Evolutionary conservation across 2,888 invertebrate species (phyloP).

Genomic region (Lasius platythorax): DNA sequence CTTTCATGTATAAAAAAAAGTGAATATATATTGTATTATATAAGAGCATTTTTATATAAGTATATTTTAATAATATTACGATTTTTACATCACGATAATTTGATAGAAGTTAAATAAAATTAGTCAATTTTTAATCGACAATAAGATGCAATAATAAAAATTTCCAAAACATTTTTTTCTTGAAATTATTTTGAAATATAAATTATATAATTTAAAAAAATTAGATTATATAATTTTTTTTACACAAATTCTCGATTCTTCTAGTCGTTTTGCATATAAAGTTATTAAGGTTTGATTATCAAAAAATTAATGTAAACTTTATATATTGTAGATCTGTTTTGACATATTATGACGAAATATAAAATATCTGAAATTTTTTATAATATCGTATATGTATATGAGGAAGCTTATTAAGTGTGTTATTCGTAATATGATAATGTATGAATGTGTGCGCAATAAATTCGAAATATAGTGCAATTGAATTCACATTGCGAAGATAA

Average conservation of each 20-base stretch:
- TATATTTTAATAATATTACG: neutral
- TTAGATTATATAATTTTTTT: neutral
- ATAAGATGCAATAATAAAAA: neutral
- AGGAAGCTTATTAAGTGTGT: neutral
- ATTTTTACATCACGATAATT: neutral
- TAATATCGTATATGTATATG: neutral
- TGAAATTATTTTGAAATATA: neutral
- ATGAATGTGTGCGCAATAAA: neutral
- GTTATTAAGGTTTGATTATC: neutral
- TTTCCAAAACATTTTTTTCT: neutral
- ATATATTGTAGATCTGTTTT: neutral
- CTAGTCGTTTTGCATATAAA: neutral
- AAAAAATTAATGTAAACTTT: neutral
- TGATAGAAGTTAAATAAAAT: neutral
- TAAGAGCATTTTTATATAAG: neutral
- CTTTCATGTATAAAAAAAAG: constrained; percentile 11
- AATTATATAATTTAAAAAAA: neutral
- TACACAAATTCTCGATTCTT: neutral
- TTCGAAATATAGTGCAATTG: neutral
- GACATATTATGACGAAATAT: neutral
- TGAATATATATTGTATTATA: neutral
- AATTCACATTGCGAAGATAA: neutral
- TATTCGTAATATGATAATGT: neutral
- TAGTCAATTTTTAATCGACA: neutral
- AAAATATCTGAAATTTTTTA: neutral